Base-by-base conservation (phyloP, 2,113 vertebrate species). In the Tetrax tetrax region DNA sequence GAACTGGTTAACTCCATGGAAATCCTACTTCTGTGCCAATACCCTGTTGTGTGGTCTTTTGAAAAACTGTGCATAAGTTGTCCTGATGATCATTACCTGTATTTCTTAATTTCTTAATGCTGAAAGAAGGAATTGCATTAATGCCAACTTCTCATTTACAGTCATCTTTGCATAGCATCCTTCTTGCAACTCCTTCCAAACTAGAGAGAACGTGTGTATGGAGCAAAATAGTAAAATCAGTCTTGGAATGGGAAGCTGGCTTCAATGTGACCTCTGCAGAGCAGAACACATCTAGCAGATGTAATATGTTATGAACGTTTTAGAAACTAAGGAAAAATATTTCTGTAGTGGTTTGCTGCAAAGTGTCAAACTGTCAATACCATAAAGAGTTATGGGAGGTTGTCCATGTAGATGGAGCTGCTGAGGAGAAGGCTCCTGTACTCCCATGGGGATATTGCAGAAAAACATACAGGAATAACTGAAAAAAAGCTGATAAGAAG, bases 81-180 rank as follows among this genome's bases (percentile, higher is more conserved):
- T 41, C 7, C 47, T 79, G 72, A n/a, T 87, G 56, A 71, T 87
- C 47, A 35, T 83, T 53, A 84, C 33, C 59, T 80, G 6, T 45
- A 7, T 82, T 92, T 93, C 35, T 95, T 94, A 64, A 7, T 82
- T 92, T 93, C 35, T 95, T 94, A 64, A 29, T 84, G 35, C 35
- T 87, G 76, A 33, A 78, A 56, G 51, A 82, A 59, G 28, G 38
- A 89, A 17, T 56, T 86, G 27, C 27, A 22, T 82, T 94, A 83
- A 81, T 10, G 19, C 38, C 60, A 92, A 4, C 37, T 96, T 81
- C 60, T 91, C 47, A 85, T 90, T 91, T 94, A 63, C 23, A 41
- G 9, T 89, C 2, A 6, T 71, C 23, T 43, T 91, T 80, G 64
- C 79, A 70, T 85, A 82, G 79, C 71, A 92, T 96, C 90, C 45